Conservation (phyloP, 1,140 invertebrate genomes). For the Sminthurides bifidus region DNA sequence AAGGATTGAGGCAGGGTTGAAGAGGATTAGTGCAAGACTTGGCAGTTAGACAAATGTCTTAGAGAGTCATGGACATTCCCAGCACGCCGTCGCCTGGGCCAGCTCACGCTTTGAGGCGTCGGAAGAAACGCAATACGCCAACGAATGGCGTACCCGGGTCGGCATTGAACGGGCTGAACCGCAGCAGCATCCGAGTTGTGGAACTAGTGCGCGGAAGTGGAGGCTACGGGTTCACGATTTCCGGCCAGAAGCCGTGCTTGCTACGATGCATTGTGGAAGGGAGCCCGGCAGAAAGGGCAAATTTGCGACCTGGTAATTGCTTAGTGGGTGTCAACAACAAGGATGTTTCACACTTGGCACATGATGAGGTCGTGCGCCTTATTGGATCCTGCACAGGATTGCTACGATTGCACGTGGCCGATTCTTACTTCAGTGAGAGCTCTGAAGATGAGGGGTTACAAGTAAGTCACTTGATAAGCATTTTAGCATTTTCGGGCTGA, state of each 20-base stretch:
- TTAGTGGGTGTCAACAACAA: conserved; percentile 80
- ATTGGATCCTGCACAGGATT: conserved; percentile 72
- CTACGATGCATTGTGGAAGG: conserved; percentile 73
- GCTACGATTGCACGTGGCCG: conserved; percentile 69
- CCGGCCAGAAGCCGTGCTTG: conserved; percentile 82
- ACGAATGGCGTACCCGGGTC: conserved; percentile 20
- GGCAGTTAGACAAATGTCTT: too few species aligned
- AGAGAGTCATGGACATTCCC: conserved; percentile 13
- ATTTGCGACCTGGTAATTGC: conserved; percentile 78
- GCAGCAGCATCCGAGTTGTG: conserved; percentile 57
- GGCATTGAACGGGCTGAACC: conserved; percentile 25
- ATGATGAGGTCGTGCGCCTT: conserved; percentile 82
- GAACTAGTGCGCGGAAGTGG: conserved; percentile 70
- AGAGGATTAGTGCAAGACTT: too few species aligned
- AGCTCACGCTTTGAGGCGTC: conserved; percentile 13
- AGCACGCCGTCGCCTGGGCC: conserved; percentile 17
- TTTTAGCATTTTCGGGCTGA: neutral
- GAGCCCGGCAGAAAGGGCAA: conserved; percentile 71
- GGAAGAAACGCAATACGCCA: conserved; percentile 25
- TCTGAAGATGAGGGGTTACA: conserved; percentile 57
- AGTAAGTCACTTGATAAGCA: conserved; percentile 36
- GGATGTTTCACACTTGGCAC: conserved; percentile 73
- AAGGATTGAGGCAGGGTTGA: too few species aligned
- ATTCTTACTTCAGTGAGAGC: conserved; percentile 66
- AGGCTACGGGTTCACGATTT: conserved; percentile 85